These are phyloP conservation scores for Anoura caudifer DNA, from an alignment of 2,113 vertebrate species.

Conservation along the genomic window DNA sequence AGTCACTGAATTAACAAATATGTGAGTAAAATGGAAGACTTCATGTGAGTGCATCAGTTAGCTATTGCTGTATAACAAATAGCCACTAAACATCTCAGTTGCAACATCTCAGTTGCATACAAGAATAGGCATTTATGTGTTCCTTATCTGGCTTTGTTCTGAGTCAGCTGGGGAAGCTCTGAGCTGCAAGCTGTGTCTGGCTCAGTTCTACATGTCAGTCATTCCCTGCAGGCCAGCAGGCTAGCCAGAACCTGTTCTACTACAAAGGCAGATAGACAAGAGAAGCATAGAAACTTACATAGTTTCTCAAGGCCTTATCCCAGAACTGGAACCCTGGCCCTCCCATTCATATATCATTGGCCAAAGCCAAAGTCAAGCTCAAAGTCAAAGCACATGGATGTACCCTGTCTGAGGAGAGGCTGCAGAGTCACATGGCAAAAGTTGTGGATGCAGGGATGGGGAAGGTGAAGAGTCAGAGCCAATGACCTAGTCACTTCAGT, in stretches of 20 bases:
- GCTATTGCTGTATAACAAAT: constrained; percentile 13
- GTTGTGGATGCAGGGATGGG: accelerated
- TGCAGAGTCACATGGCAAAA: not conserved
- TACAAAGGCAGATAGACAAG: not conserved
- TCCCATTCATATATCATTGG: not conserved
- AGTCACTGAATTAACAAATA: not conserved
- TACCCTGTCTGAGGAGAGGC: not conserved
- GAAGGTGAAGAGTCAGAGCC: too few species aligned
- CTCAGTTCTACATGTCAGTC: not conserved
- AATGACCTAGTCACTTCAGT: too few species aligned
- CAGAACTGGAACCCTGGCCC: not conserved
- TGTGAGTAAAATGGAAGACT: not conserved
- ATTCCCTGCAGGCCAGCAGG: too few species aligned
- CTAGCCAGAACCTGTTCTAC: too few species aligned
- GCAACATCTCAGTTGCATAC: not conserved
- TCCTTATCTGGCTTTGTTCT: not conserved
- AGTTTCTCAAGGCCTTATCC: not conserved
- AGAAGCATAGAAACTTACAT: not conserved
- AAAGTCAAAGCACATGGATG: not conserved
- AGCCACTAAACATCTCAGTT: too few species aligned
- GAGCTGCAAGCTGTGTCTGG: not conserved
- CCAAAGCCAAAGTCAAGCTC: not conserved
- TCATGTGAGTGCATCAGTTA: not conserved
- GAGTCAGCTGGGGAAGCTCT: not conserved
- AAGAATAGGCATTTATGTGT: not conserved